Evolutionary conservation across 2,113 vertebrate species (phyloP), one percentile per base, ranked within the genome.

Genomic region (Nesogale talazaci): DNA sequence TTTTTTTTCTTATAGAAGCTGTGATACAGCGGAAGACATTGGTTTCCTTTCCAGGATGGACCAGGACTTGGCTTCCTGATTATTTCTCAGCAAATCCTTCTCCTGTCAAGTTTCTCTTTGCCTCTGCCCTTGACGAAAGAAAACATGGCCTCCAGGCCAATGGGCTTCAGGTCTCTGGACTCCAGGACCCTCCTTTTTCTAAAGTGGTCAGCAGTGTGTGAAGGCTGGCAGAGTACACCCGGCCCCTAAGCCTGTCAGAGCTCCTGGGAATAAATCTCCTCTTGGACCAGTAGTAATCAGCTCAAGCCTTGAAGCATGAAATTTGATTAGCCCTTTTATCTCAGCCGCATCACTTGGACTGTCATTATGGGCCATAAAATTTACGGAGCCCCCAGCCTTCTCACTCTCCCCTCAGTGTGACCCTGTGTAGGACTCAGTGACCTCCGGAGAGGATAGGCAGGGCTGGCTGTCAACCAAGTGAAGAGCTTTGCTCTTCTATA

Each of bases 311-410:
- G 94, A 92, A 94, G 94, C 93, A n/a, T 97, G 96, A 96, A 97
- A 96, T 97, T 96, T 96, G 94, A 97, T 97, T 96, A 97, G 93
- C 59, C 17, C 59, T 93, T 94, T 95, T 94, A 95, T 95, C 93
- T 93, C 93, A n/a, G 79, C 82, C 89, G 93, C 87, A 90, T 94
- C 93, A 42, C 59, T 93, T 81, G 82, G 59, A 86, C 42, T 77
- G 40, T 94, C 95, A 94, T 92, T 87, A 94, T 57, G 76, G 81
- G 38, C 70, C 42, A 16, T 95, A 96, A 97, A 97, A 92, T 91
- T 77, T 88, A 31, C 91, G 70, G 89, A 88, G 86, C 82, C 42
- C 36, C 40, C 9, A 17, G 56, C 79, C 38, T 4, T 23, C 36
- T 56, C 27, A 81, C 70, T 75, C 38, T 61, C 87, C 88, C 88